Evolutionary conservation across 1,140 invertebrate species (phyloP).

Genomic region (Diachasmimorpha longicaudata): DNA sequence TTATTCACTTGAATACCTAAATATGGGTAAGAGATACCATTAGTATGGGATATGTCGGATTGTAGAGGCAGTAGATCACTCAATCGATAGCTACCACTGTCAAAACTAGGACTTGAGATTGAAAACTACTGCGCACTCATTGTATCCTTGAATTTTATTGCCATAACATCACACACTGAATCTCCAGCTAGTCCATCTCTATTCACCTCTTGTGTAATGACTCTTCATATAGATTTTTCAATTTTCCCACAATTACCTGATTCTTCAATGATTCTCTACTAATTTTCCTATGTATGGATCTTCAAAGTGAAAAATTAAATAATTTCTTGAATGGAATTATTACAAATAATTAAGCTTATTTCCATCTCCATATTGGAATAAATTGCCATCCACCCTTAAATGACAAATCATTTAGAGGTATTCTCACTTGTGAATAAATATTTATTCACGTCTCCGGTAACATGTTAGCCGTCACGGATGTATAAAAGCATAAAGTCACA

Average conservation of each 20-base stretch:
- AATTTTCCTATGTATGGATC: too few species aligned
- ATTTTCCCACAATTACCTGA: too few species aligned
- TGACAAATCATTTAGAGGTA: too few species aligned
- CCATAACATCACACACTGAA: background rate
- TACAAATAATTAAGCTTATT: too few species aligned
- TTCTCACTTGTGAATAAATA: background rate
- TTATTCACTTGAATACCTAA: background rate
- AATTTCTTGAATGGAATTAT: too few species aligned
- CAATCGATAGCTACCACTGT: background rate
- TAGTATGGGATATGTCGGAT: background rate
- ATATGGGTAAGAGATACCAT: background rate
- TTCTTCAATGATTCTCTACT: too few species aligned
- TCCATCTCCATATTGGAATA: too few species aligned
- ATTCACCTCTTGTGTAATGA: background rate
- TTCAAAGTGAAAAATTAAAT: too few species aligned
- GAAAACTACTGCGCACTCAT: background rate
- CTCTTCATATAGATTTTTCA: too few species aligned
- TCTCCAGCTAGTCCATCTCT: background rate
- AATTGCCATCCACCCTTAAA: too few species aligned
- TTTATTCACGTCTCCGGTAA: background rate
- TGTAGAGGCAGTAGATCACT: background rate
- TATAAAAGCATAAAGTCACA: slow-evolving; percentile 6
- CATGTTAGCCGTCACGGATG: background rate
- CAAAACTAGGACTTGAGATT: background rate
- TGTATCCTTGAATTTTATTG: background rate